A percentile compares a stretch with the other conserved stretches of the same genome.
Evolutionary conservation across 2,797 vertebrate genomes (phyloP).

Genomic region (Sebastes kiyomatsui): DNA sequence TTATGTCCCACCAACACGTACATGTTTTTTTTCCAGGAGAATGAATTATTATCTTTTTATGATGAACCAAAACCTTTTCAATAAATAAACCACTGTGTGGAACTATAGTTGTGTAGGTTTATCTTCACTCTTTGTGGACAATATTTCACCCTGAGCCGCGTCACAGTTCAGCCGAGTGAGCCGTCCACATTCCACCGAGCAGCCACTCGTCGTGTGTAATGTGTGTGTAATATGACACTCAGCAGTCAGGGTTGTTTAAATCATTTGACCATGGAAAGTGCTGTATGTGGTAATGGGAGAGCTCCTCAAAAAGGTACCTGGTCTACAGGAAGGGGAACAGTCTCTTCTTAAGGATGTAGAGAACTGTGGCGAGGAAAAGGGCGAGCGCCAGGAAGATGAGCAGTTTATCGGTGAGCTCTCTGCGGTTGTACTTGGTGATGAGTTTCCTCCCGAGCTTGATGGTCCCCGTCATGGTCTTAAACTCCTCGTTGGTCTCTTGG

Average conservation of each 20-base stretch:
- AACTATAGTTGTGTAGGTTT: neutral
- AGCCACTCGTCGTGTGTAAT: neutral
- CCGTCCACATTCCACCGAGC: slow-evolving; percentile 22
- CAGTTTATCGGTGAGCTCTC: slow-evolving; percentile 95
- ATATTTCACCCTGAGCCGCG: slow-evolving; percentile 3
- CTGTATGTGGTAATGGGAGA: neutral
- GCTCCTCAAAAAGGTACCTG: slow-evolving; percentile 21
- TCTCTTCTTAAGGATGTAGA: slow-evolving; percentile 97
- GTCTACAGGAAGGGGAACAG: slow-evolving; percentile 92
- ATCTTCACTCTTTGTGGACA: neutral
- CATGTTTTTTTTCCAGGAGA: neutral
- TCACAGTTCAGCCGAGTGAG: neutral
- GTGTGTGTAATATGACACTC: slow-evolving; percentile 10
- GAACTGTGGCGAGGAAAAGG: slow-evolving; percentile 93
- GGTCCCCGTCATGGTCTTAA: slow-evolving; percentile 97
- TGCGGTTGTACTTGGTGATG: slow-evolving; percentile 97
- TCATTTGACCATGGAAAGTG: slow-evolving; percentile 1
- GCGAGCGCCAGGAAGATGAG: slow-evolving; percentile 95
- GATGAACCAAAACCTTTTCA: neutral
- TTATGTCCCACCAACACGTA: neutral
- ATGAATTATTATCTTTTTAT: neutral
- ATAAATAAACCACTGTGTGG: slow-evolving; percentile 2
- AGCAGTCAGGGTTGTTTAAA: slow-evolving; percentile 30
- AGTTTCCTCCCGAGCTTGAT: slow-evolving; percentile 95
- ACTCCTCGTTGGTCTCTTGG: slow-evolving; percentile 95